Conservation (phyloP, 2,797 vertebrate genomes). For the Naso thynnoides region DNA sequence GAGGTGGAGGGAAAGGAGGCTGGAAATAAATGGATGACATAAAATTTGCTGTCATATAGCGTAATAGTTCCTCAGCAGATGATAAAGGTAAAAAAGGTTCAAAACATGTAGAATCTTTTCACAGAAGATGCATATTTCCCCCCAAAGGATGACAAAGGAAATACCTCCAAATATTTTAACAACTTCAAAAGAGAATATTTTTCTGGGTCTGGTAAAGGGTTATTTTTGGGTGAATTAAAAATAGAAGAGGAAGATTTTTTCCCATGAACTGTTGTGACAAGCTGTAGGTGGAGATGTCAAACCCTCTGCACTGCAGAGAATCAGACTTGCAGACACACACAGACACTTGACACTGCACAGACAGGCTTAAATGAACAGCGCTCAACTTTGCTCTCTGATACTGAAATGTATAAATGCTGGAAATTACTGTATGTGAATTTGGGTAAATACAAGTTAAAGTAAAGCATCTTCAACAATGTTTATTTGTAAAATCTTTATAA, state of each 20-base stretch:
- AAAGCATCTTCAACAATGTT: background rate
- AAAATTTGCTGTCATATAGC: background rate
- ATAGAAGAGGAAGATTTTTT: background rate
- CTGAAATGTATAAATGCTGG: background rate
- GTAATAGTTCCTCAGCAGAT: too few species aligned
- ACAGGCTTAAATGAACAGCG: background rate
- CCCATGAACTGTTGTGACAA: slow-evolving; percentile 4
- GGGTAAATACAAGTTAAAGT: slow-evolving; percentile 9
- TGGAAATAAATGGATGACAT: slow-evolving; percentile 9
- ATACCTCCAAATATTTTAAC: too few species aligned
- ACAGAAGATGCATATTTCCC: background rate
- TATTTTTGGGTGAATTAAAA: slow-evolving; percentile 9
- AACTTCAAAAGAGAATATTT: too few species aligned
- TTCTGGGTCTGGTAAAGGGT: background rate
- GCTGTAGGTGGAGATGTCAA: slow-evolving; percentile 4
- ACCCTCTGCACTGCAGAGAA: background rate
- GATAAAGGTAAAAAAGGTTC: background rate
- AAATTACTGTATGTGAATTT: background rate
- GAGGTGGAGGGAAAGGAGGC: background rate
- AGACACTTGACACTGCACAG: background rate
- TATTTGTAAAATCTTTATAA: background rate
- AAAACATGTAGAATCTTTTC: background rate
- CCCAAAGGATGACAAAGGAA: too few species aligned
- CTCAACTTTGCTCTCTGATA: too few species aligned
- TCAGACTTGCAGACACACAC: background rate